Evolutionary conservation across 2,113 vertebrate species (phyloP).

Genomic region (Pelobates fuscus): DNA sequence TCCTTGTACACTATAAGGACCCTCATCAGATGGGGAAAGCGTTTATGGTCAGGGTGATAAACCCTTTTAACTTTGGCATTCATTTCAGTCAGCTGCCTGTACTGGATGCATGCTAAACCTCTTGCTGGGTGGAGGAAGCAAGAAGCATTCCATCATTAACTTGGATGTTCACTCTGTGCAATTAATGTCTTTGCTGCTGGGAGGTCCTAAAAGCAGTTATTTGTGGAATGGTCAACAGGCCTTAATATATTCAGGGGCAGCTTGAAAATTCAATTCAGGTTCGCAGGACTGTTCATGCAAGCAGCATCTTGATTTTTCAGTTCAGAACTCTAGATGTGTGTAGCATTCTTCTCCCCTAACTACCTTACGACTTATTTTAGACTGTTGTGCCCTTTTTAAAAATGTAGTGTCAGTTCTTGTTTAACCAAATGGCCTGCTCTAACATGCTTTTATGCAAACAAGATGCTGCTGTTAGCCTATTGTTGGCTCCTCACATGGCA

Average conservation of each 20-base stretch:
- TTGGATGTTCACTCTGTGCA: constrained; percentile 22
- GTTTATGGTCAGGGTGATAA: background rate
- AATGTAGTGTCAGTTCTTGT: background rate
- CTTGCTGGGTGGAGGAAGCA: constrained; percentile 3
- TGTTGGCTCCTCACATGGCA: constrained; percentile 41
- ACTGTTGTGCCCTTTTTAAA: background rate
- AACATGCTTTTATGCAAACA: constrained; percentile 64
- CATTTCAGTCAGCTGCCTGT: constrained; percentile 4
- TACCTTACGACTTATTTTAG: constrained; percentile 2
- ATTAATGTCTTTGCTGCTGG: constrained; percentile 45
- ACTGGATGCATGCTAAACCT: constrained; percentile 12
- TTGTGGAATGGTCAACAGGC: constrained; percentile 40
- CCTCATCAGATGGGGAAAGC: constrained; percentile 9
- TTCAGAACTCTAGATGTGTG: constrained; percentile 12
- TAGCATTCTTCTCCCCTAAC: constrained; percentile 18
- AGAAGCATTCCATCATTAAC: background rate
- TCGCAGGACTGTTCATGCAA: constrained; percentile 19
- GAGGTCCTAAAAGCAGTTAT: constrained; percentile 27
- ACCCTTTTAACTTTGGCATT: background rate
- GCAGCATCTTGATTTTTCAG: constrained; percentile 26
- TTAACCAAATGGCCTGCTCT: constrained; percentile 48
- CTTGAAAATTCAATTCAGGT: constrained; percentile 23
- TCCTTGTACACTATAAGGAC: constrained; percentile 18
- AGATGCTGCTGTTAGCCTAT: constrained; percentile 65
- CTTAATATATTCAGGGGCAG: constrained; percentile 44